Conservation (phyloP, 1,140 invertebrate species). For the Rhopalosiphum padi region DNA sequence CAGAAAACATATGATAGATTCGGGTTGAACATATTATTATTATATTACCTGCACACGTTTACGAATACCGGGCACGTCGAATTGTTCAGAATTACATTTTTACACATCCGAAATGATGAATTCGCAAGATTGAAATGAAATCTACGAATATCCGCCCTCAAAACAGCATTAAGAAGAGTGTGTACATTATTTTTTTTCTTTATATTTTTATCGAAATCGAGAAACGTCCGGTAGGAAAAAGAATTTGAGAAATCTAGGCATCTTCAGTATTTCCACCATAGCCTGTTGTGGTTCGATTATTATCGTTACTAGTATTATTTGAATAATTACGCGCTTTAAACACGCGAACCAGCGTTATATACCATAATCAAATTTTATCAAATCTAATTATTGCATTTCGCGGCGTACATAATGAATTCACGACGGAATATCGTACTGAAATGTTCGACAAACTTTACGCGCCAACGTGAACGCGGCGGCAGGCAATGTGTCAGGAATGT, state of each 20-base stretch:
- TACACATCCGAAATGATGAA: constrained; percentile 27
- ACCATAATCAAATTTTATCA: constrained; percentile 12
- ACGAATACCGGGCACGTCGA: constrained; percentile 26
- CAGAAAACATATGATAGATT: constrained; percentile 50
- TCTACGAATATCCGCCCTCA: background rate
- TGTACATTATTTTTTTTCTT: background rate
- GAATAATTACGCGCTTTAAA: background rate
- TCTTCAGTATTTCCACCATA: background rate
- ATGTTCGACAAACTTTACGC: background rate
- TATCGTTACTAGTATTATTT: background rate
- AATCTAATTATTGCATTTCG: background rate
- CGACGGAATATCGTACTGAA: background rate
- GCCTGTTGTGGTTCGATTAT: background rate
- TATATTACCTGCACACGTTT: background rate
- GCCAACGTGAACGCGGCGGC: background rate
- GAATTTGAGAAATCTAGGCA: background rate
- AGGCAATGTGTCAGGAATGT: constrained; percentile 29
- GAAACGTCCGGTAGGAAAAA: background rate
- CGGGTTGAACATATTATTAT: background rate
- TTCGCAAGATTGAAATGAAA: constrained; percentile 24
- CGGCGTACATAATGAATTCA: background rate
- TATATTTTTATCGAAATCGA: background rate
- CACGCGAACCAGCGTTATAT: background rate
- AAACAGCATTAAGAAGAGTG: background rate
- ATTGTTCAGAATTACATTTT: constrained; percentile 43